Evolutionary conservation across 2,113 vertebrate species (phyloP).

Genomic region (Paracanthobrama guichenoti): DNA sequence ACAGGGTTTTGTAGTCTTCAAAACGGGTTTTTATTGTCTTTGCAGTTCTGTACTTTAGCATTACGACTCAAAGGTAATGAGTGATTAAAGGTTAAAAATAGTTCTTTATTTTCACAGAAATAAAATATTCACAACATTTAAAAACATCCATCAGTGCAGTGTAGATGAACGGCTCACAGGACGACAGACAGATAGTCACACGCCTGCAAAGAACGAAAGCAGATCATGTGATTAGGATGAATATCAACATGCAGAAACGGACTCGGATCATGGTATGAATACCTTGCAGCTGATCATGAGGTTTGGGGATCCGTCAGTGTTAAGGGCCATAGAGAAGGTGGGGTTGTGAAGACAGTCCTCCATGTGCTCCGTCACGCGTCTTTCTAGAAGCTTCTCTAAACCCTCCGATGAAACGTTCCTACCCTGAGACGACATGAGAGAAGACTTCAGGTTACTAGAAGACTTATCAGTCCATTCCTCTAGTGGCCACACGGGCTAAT

Average conservation of each 20-base stretch:
- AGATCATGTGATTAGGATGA: background rate
- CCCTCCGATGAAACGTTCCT: conserved; percentile 62
- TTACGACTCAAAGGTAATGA: background rate
- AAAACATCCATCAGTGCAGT: background rate
- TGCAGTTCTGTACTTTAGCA: background rate
- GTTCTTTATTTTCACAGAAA: conserved; percentile 60
- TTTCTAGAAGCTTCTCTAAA: conserved; percentile 69
- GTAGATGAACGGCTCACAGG: conserved; percentile 60
- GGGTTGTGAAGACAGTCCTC: conserved; percentile 71
- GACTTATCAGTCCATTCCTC: background rate
- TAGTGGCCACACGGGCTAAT: background rate
- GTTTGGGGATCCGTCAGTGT: conserved; percentile 59
- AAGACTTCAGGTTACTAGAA: background rate
- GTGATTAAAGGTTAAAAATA: conserved; percentile 20
- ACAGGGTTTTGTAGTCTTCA: no score
- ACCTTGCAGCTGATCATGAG: conserved; percentile 77
- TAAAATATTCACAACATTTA: conserved; percentile 44
- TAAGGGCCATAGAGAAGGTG: conserved; percentile 66
- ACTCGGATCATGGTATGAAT: background rate
- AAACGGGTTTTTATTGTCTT: no score
- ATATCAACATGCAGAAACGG: background rate
- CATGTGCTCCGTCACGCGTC: conserved; percentile 70
- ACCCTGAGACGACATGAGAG: conserved; percentile 54
- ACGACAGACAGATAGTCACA: conserved; percentile 77
- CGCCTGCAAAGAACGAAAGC: conserved; percentile 59